Conservation (phyloP, 2,113 vertebrate species). For the Alaudala cheleensis region DNA sequence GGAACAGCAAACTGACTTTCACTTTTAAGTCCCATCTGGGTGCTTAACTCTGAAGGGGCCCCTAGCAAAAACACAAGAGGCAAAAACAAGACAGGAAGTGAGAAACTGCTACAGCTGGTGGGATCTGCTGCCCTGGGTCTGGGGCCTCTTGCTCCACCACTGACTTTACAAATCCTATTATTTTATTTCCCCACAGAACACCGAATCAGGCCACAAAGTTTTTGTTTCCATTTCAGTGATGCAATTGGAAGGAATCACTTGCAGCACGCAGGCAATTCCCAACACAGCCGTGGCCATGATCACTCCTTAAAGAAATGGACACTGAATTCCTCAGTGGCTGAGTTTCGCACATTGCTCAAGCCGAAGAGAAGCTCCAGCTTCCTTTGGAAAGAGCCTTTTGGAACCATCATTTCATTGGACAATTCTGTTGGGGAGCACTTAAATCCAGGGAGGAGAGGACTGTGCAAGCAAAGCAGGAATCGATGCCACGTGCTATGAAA, state of each 20-base stretch:
- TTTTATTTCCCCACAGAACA: background rate
- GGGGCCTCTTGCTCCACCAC: background rate
- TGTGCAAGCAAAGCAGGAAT: background rate
- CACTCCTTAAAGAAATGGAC: background rate
- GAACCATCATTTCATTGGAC: background rate
- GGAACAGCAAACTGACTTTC: background rate
- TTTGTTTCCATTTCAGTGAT: background rate
- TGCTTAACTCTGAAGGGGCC: background rate
- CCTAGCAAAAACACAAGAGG: background rate
- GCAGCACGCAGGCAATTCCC: background rate
- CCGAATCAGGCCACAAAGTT: background rate
- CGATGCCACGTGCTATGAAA: background rate
- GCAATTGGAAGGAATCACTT: rapidly evolving
- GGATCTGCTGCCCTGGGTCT: background rate
- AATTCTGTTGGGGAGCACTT: background rate
- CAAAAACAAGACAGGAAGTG: background rate
- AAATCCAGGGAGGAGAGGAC: background rate
- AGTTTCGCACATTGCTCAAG: rapidly evolving
- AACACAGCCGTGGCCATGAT: background rate
- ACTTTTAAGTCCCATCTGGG: background rate
- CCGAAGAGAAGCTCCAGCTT: rapidly evolving
- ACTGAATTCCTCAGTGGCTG: rapidly evolving
- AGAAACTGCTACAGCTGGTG: background rate
- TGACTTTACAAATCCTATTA: background rate
- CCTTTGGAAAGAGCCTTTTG: background rate